Evolutionary conservation across 1,140 invertebrate genomes (phyloP).

Genomic region (Steinernema khuongi): DNA sequence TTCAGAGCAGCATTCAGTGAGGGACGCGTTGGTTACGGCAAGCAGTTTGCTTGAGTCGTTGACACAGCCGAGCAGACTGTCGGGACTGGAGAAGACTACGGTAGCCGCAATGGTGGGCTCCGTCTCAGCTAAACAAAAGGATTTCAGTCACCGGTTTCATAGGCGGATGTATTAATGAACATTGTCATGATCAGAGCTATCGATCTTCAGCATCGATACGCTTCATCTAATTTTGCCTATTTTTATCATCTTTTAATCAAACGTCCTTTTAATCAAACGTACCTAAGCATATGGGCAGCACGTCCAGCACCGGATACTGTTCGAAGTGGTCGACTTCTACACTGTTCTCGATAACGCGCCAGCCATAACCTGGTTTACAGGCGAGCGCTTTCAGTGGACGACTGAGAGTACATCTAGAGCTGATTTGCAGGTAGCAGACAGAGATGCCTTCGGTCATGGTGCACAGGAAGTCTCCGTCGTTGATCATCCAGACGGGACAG

Average conservation of each 20-base stretch:
- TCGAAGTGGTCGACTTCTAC: not conserved
- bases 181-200: no score
- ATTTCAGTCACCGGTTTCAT: no score
- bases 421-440: not conserved
- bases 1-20: not conserved
- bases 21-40: not conserved
- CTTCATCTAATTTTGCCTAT: no score
- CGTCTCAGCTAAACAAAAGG: not conserved
- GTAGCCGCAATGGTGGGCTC: not conserved
- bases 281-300: not conserved
- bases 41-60: not conserved
- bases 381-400: not conserved
- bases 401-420: not conserved
- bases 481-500: conserved; percentile 4
- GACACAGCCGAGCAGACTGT: not conserved
- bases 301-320: not conserved
- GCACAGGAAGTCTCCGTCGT: not conserved
- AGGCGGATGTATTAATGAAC: no score
- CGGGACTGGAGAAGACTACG: not conserved
- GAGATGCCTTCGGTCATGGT: conserved; percentile 8
- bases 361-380: not conserved
- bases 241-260: no score
- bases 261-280: not conserved
- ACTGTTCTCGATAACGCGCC: not conserved
- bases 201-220: no score